Evolutionary conservation across 2,888 invertebrate species (phyloP), one percentile per base, ranked within the genome.

Genomic region (Piscicola geometra): DNA sequence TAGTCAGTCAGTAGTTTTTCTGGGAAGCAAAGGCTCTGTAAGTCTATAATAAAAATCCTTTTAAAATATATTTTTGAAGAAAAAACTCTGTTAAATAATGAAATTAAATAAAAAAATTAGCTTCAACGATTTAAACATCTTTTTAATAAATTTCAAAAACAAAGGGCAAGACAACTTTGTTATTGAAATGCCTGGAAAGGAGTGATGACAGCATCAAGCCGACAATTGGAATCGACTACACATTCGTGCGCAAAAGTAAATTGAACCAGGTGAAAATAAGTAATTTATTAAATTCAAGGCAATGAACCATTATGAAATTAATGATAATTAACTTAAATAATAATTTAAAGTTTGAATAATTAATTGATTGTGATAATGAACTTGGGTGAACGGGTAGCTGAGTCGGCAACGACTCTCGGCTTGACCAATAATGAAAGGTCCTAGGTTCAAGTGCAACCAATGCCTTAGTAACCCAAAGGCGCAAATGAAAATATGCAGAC

Each of bases 1-100:
- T 75, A 83, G 84, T 72, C 81, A 82, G 47, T 80, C 83, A 50
- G 80, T 84, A 9, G 81, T 84, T 70, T 75, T 85, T 33, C 78
- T 83, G 72, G 85, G 85, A 30, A 82, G 82, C 76, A 84, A 82
- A 80, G 83, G 81, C 78, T 79, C 83, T 72, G 85, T 85, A 80
- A 81, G 83, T 82, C 52, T n/a, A n/a, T n/a, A n/a, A n/a, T n/a
- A n/a, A n/a, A n/a, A n/a, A n/a, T n/a, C n/a, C n/a, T n/a, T n/a
- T n/a, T n/a, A n/a, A n/a, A n/a, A n/a, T n/a, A n/a, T n/a, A n/a
- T n/a, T n/a, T n/a, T n/a, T n/a, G n/a, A n/a, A n/a, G n/a, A n/a
- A n/a, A n/a, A n/a, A n/a, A n/a, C n/a, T n/a, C n/a, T n/a, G n/a
- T n/a, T n/a, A n/a, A n/a, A n/a, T n/a, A n/a, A n/a, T n/a, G n/a